Evolutionary conservation across 2,113 vertebrate genomes (phyloP), one percentile per base, ranked within the genome.

Genomic region (Felis chaus): DNA sequence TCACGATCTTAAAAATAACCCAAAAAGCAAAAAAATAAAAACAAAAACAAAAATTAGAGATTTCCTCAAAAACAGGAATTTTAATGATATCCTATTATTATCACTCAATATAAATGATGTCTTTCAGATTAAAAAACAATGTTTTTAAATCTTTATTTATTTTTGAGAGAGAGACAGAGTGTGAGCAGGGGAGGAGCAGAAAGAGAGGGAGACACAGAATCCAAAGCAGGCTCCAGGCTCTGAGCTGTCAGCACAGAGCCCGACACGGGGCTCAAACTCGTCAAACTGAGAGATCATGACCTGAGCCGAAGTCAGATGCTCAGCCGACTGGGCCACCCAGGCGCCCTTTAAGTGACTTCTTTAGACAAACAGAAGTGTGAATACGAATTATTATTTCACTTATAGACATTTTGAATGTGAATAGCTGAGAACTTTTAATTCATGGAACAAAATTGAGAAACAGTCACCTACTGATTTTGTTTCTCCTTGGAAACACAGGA

Each of bases 1-100:
- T 80, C 95, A 73, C 87, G 94, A 97, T 12, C 98, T 99, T 99
- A 95, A 98, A 98, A 98, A 96, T 84, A 97, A 97, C 82, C 29
- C 61, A 96, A 91, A 84, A 89, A 81, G 53, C 48, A 97, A 95
- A 55, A 57, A 57, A 57, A 1, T 21, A 55, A 57, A 21, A 57
- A 57, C 21, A 36, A 81, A 45, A 96, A 80, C 36, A 36, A 36
- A 50, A 80, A n/a, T 63, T 89, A 94, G 95, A 97, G 63, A 95
- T 19, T 96, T 68, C 39, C 57, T 97, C 68, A 86, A 80, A 97
- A 83, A 41, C 21, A 82, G 29, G 19, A 89, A 83, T 86, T 96
- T 94, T 69, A 78, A 92, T 36, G 80, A 29, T 65, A 69, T 73
- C 27, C 21, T 63, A 82, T 94, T 79, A 65, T 61, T 73, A 80